Evolutionary conservation across 2,888 invertebrate species (phyloP).

Genomic region (Caenorhabditis imperialis): DNA sequence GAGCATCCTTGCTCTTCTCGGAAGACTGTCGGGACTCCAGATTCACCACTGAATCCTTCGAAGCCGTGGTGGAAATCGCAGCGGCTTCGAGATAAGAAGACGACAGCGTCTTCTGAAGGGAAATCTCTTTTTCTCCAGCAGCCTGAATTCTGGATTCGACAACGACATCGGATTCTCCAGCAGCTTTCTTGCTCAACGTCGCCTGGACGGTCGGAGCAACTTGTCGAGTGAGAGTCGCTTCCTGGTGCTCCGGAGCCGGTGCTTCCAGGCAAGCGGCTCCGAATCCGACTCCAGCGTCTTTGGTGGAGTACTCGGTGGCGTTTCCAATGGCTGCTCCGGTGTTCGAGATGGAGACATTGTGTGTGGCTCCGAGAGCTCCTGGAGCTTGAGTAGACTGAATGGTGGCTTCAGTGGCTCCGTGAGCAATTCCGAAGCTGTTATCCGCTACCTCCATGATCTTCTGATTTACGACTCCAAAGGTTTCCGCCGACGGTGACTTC

Average conservation of each 20-base stretch:
- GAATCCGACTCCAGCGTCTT: conserved; percentile 39
- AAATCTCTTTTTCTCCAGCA: conserved; percentile 6
- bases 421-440: conserved; percentile 37
- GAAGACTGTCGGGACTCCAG: conserved; percentile 12
- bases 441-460: conserved; percentile 24
- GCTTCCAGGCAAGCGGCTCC: conserved; percentile 25
- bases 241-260: conserved; percentile 22
- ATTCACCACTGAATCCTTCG: conserved; percentile 18
- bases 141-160: conserved; percentile 24
- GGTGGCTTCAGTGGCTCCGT: conserved; percentile 22
- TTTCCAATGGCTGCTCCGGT: conserved; percentile 13
- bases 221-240: conserved; percentile 29
- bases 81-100: conserved; percentile 21
- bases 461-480: conserved; percentile 5
- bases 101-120: conserved; percentile 15
- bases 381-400: conserved; percentile 5
- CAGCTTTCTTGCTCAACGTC: conserved; percentile 27
- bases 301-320: conserved; percentile 35
- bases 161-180: conserved; percentile 17
- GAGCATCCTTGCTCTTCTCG: conserved; percentile 3
- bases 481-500: conserved; percentile 39
- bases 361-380: conserved; percentile 1
- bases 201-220: conserved; percentile 8
- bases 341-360: conserved; percentile 13
- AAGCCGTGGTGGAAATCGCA: conserved; percentile 16